Evolutionary conservation across 64 coral and sea anemone species (phyloP).

Genomic region (Porites lutea): DNA sequence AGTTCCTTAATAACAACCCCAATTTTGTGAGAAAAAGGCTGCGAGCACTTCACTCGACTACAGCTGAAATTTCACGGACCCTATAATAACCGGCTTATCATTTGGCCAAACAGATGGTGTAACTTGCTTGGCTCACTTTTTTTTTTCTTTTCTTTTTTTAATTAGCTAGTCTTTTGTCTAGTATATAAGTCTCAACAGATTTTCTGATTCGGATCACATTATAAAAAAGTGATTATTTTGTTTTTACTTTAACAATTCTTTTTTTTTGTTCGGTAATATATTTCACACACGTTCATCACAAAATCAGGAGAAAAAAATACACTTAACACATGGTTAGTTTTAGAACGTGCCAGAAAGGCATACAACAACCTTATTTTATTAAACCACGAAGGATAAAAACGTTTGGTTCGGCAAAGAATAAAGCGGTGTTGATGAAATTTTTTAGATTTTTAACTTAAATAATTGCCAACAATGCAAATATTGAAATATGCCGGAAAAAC

Average conservation of each 20-base stretch:
- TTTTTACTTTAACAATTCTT: neutral
- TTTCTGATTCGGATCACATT: too few relatives aligned
- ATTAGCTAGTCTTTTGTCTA: constrained; percentile 12
- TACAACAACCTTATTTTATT: constrained; percentile 16
- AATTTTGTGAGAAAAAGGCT: too few relatives aligned
- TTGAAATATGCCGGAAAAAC: constrained; percentile 42
- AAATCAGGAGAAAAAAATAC: neutral
- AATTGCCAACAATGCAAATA: constrained; percentile 35
- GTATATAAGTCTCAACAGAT: too few relatives aligned
- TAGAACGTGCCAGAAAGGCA: neutral
- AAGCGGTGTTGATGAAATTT: constrained; percentile 62
- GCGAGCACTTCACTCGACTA: too few relatives aligned
- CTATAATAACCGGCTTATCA: too few relatives aligned
- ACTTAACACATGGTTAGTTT: constrained; percentile 5
- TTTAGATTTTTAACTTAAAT: constrained; percentile 46
- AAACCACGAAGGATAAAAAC: neutral
- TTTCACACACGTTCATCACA: neutral
- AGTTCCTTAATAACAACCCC: too few relatives aligned
- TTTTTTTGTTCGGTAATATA: too few relatives aligned
- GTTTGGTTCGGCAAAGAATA: constrained; percentile 40
- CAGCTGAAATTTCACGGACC: too few relatives aligned
- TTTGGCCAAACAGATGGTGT: too few relatives aligned
- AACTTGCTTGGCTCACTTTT: neutral
- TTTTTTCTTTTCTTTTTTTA: neutral
- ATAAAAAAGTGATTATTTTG: neutral